These are phyloP conservation scores for Megaceryle alcyon DNA, from an alignment of 2,797 vertebrate genomes.

Conservation along the genomic window DNA sequence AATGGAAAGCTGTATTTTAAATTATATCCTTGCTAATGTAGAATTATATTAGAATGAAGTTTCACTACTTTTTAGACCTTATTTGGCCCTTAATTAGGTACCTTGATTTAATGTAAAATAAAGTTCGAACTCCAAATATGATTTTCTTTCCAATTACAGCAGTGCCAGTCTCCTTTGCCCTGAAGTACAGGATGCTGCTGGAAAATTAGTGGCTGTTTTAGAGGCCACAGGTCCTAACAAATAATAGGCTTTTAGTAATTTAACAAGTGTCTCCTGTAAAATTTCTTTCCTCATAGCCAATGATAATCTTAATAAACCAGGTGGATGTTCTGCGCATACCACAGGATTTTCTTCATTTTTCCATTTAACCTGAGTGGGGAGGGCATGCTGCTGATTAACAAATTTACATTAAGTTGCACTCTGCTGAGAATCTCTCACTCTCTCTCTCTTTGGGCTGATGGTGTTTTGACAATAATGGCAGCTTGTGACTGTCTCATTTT, in stretches of 20 bases:
- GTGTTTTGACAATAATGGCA: neutral
- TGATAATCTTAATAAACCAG: neutral
- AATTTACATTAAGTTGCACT: neutral
- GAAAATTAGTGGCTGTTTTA: neutral
- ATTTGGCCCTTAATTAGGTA: constrained; percentile 21
- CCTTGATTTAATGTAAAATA: neutral
- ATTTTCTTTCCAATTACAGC: neutral
- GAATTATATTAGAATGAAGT: neutral
- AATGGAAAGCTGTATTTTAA: constrained; percentile 18
- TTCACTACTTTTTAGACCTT: neutral
- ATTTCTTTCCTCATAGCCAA: neutral
- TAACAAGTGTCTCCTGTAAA: neutral
- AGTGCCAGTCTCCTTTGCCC: neutral
- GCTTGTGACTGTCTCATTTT: neutral
- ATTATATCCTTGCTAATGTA: neutral
- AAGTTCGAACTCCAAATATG: neutral
- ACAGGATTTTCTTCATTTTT: neutral
- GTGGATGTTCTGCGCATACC: neutral
- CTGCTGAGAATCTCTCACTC: neutral
- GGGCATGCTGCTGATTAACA: neutral
- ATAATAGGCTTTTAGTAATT: neutral
- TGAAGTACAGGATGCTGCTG: neutral
- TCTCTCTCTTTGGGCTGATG: neutral
- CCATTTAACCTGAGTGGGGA: neutral
- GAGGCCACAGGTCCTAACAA: neutral